These are phyloP conservation scores for Sinotaia quadrata DNA, from an alignment of 2,888 invertebrate genomes.

Conservation along the genomic window DNA sequence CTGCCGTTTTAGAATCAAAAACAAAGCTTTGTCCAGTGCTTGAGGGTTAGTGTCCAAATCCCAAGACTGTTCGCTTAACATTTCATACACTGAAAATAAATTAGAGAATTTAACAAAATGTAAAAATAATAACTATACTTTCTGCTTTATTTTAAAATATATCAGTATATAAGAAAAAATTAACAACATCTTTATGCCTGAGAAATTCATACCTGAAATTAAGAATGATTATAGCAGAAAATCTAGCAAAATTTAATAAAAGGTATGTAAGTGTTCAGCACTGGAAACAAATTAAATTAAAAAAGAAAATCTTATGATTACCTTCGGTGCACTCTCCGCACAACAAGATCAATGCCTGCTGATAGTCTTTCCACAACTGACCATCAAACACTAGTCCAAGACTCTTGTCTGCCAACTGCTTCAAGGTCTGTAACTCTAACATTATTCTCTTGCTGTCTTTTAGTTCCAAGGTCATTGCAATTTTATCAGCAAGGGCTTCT, in stretches of 20 bases:
- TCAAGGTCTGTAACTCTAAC: neutral
- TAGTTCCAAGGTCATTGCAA: too few relatives aligned
- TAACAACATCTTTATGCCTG: too few relatives aligned
- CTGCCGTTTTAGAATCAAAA: neutral
- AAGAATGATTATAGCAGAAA: too few relatives aligned
- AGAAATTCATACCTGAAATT: too few relatives aligned
- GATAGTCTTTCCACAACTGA: neutral
- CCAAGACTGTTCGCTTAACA: conserved; percentile 29
- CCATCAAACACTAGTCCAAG: conserved; percentile 15
- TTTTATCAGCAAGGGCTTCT: neutral
- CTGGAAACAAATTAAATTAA: too few relatives aligned
- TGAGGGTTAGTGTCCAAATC: conserved; percentile 37
- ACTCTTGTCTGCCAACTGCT: neutral
- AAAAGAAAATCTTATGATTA: too few relatives aligned
- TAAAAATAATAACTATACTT: too few relatives aligned
- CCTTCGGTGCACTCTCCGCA: conserved; percentile 17
- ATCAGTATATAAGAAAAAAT: neutral
- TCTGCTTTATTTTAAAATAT: neutral
- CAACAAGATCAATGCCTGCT: neutral
- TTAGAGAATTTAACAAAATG: too few relatives aligned
- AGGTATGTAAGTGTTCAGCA: too few relatives aligned
- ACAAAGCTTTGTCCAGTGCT: conserved; percentile 18
- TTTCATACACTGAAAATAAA: neutral
- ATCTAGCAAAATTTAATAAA: too few relatives aligned
- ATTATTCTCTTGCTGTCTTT: neutral